A percentile compares a stretch with the other conserved stretches of the same genome.
phyloP scores from a whole-genome alignment of 2,888 invertebrate species.

The Ophraella communa region DNA sequence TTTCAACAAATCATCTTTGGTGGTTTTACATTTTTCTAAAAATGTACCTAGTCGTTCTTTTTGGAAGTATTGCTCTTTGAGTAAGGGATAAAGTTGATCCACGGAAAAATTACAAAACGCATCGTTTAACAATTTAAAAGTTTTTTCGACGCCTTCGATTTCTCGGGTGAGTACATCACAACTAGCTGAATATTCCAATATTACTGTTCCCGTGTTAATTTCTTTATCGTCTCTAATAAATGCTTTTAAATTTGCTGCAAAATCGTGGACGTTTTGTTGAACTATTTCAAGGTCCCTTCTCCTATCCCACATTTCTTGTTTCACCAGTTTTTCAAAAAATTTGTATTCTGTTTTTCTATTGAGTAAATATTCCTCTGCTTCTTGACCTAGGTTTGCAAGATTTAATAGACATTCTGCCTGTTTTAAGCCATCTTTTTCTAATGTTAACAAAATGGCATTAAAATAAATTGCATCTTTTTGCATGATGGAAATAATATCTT shows the following conservation, averaged over 20 bases:
- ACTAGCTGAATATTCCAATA: constrained; percentile 44
- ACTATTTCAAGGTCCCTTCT: constrained; percentile 65
- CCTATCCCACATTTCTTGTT: constrained; percentile 69
- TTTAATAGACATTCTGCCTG: constrained; percentile 70
- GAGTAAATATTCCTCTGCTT: constrained; percentile 71
- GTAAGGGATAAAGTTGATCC: constrained; percentile 58
- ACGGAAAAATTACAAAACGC: constrained; percentile 57
- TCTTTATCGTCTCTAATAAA: constrained; percentile 59
- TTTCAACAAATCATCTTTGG: constrained; percentile 47
- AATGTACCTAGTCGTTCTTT: constrained; percentile 46
- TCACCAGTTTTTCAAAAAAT: constrained; percentile 66
- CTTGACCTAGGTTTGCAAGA: constrained; percentile 71
- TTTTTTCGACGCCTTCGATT: constrained; percentile 54
- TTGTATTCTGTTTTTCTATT: constrained; percentile 68
- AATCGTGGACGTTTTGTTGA: constrained; percentile 56
- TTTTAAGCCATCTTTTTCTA: constrained; percentile 66
- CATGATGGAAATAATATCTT: constrained; percentile 67
- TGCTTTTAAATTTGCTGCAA: constrained; percentile 58
- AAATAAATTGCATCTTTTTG: constrained; percentile 72
- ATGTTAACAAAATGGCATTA: constrained; percentile 66
- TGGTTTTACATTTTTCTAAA: constrained; percentile 43
- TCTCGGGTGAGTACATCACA: constrained; percentile 53
- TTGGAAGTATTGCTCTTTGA: constrained; percentile 50
- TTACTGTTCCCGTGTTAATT: constrained; percentile 48
- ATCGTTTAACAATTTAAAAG: constrained; percentile 57